Evolutionary conservation across 1,140 invertebrate genomes (phyloP).

Genomic region (Pteromalus puparum): DNA sequence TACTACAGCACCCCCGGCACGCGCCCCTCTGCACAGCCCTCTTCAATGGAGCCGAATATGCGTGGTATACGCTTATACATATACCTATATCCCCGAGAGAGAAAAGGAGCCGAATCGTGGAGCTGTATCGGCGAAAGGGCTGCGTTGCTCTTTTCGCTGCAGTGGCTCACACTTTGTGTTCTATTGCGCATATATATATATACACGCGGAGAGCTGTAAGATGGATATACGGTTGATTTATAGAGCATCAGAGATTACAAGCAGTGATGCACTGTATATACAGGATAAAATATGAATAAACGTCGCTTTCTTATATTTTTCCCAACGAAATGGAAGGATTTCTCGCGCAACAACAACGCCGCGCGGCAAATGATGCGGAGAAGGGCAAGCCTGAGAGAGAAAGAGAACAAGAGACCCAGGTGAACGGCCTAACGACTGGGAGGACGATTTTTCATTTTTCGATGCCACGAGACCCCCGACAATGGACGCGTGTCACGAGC

Average conservation of each 20-base stretch:
- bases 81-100: background rate
- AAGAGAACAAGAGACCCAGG: constrained; percentile 62
- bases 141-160: constrained; percentile 39
- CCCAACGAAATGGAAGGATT: background rate
- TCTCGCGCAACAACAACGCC: background rate
- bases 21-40: constrained; percentile 64
- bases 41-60: constrained; percentile 67
- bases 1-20: constrained; percentile 38
- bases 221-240: too few species aligned
- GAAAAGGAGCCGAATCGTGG: background rate
- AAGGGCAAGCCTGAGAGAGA: constrained; percentile 7
- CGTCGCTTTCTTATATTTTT: background rate
- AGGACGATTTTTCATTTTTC: constrained; percentile 74
- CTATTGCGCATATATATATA: background rate
- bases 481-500: constrained; percentile 74
- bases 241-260: too few species aligned
- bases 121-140: background rate
- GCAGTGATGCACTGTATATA: too few species aligned
- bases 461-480: constrained; percentile 71
- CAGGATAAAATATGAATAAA: constrained; percentile 11
- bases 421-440: constrained; percentile 63
- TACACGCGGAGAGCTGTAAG: too few species aligned
- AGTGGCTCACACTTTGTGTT: too few species aligned
- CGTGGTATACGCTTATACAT: background rate
- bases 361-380: background rate